Conservation (phyloP, 2,797 vertebrate genomes). For the Helostoma temminkii region DNA sequence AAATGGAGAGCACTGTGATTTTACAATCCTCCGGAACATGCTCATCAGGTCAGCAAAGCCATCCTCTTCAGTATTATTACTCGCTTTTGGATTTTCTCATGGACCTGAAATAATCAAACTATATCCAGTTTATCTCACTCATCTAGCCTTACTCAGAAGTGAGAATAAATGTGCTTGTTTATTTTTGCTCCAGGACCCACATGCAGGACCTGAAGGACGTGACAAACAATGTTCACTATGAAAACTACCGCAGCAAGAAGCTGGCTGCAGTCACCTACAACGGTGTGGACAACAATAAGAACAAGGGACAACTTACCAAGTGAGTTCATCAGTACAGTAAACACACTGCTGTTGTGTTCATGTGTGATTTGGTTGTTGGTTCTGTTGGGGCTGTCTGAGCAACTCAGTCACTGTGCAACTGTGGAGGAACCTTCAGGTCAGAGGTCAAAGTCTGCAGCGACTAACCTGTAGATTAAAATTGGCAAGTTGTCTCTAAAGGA, state of each 20-base stretch:
- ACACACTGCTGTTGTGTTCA: background rate
- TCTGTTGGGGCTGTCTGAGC: background rate
- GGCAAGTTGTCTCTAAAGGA: constrained; percentile 35
- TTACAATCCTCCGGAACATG: constrained; percentile 97
- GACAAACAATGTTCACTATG: constrained; percentile 97
- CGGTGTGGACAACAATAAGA: constrained; percentile 94
- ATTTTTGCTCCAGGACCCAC: constrained; percentile 86
- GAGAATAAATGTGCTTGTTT: background rate
- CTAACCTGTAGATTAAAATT: constrained; percentile 24
- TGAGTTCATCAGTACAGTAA: constrained; percentile 72
- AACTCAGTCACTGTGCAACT: constrained; percentile 10
- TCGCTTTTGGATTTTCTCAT: no score
- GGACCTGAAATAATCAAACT: no score
- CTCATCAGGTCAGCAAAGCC: constrained; percentile 91
- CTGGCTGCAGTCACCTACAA: constrained; percentile 96
- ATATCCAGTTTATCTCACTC: no score
- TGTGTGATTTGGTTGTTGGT: constrained; percentile 1
- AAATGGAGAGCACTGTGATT: constrained; percentile 97
- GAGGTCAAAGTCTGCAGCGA: constrained; percentile 30
- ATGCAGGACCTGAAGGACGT: constrained; percentile 99
- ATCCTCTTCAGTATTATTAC: no score
- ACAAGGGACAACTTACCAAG: constrained; percentile 94
- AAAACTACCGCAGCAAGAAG: constrained; percentile 96
- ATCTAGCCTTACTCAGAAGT: no score
- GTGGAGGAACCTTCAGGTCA: constrained; percentile 18